Base-by-base conservation (phyloP, 2,113 vertebrate genomes). In the Indicator indicator region DNA sequence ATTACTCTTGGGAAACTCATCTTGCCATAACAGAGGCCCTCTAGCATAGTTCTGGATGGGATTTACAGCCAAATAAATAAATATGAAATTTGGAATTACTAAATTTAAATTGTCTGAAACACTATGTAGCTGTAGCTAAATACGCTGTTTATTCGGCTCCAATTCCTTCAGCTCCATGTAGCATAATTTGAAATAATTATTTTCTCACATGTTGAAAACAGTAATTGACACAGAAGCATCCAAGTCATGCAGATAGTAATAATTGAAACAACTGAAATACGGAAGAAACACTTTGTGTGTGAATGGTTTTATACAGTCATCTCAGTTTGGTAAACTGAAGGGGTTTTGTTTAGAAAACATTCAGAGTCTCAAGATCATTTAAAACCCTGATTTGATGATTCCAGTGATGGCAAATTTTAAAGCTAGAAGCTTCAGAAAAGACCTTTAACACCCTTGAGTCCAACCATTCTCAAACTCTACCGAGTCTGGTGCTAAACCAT, bases 181-280 rank as follows among this genome's bases (percentile, higher is more conserved):
- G 13, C 9, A 33, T 83, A 54, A 93, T 87, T 76, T 64, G 21
- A 91, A 92, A 92, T 79, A 87, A 90, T 89, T 86, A 68, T 71
- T 93, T 88, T 64, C 42, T 62, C 78, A 54, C 46, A 52, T 42
- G 71, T n/a, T 70, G 44, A 75, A 83, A 83, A 89, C 62, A 4
- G 1, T 42, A 85, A 83, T 30, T 88, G 86, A 86, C 50, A 54
- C 20, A 30, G 62, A 90, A 86, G 24, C 67, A 81, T 62, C 62
- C 58, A 69, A 86, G 26, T 65, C 54, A 78, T 78, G 23, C 42
- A 81, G 36, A 62, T 33, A 76, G 30, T 62, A 83, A 68, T 58
- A 75, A 70, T 19, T 62, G 32, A 36, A 88, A 89, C 55, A 89
- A 74, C 32, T 74, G 56, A 81, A 94, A 74, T 52, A 59, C 7